Evolutionary conservation across 2,797 vertebrate genomes (phyloP), one percentile per base, ranked within the genome.

Genomic region (Aotus griseimembra): DNA sequence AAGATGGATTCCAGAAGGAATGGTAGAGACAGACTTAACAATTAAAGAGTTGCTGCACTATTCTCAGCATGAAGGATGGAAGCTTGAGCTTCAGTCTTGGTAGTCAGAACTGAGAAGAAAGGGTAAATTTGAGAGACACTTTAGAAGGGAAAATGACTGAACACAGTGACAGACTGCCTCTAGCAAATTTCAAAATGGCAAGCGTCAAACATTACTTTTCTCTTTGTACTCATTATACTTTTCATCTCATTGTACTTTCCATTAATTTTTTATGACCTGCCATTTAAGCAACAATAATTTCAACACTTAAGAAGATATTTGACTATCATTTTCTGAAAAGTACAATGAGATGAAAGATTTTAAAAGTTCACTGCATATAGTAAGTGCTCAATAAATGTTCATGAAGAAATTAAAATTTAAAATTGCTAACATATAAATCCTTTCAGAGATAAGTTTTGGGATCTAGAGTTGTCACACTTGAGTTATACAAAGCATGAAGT

Each of bases 251-350:
- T 94, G 55, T 50, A 61, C 46, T 92, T 94, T 76, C 30, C 84
- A 90, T 96, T 96, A 97, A 95, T 97, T 97, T 57, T 97, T 97
- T 91, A 88, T 94, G 75, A 93, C 24, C 39, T 93, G 41, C 8
- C 76, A 82, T 77, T 95, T 92, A 92, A 93, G 39, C 30, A 96
- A 93, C 46, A 90, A 96, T 88, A 81, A 93, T 94, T 94, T 92
- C 52, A 93, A 93, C 30, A 83, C 64, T 61, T 89, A 77, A 75
- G 19, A 88, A 79, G 61, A 96, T 94, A 91, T 73, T 22, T 89
- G 75, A 80, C 61, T 73, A 48, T 91, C 46, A 83, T 94, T 95
- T 94, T 91, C 57, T 88, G 75, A 81, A 67, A 97, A 87, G n/a
- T 72, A 70, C 52, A 48, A 61, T 88, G 70, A 95, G 14, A 83